Evolutionary conservation across 2,797 vertebrate species (phyloP).

Genomic region (Microhierax caerulescens): DNA sequence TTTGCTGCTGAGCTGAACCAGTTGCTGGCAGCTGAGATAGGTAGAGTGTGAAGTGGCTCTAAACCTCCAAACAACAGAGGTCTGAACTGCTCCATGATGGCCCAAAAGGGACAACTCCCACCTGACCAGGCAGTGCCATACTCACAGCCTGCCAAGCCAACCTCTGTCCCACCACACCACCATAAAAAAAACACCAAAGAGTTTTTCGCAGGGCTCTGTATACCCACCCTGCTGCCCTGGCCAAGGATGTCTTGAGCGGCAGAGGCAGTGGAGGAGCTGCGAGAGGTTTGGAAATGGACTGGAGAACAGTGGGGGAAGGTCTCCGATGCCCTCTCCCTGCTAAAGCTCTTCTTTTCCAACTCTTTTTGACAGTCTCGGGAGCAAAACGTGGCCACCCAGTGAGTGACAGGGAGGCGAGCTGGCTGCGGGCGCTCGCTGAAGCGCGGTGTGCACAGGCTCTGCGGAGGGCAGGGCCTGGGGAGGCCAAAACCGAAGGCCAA

Average conservation of each 20-base stretch:
- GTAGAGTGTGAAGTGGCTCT: background rate
- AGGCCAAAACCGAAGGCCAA: background rate
- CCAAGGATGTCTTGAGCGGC: fast-evolving
- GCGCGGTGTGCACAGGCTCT: background rate
- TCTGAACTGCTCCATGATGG: fast-evolving
- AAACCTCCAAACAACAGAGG: too few species aligned
- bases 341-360: background rate
- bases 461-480: background rate
- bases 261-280: fast-evolving
- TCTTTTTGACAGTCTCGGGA: background rate
- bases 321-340: background rate
- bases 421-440: background rate
- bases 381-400: fast-evolving
- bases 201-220: background rate
- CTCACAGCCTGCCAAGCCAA: background rate
- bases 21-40: background rate
- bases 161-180: background rate
- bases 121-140: fast-evolving
- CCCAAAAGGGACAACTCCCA: background rate
- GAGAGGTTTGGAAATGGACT: fast-evolving
- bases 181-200: background rate
- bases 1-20: background rate
- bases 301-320: fast-evolving
- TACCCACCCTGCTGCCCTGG: background rate
- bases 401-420: background rate